phyloP scores from a whole-genome alignment of 2,888 invertebrate genomes.

The Alsophila aescularia region DNA sequence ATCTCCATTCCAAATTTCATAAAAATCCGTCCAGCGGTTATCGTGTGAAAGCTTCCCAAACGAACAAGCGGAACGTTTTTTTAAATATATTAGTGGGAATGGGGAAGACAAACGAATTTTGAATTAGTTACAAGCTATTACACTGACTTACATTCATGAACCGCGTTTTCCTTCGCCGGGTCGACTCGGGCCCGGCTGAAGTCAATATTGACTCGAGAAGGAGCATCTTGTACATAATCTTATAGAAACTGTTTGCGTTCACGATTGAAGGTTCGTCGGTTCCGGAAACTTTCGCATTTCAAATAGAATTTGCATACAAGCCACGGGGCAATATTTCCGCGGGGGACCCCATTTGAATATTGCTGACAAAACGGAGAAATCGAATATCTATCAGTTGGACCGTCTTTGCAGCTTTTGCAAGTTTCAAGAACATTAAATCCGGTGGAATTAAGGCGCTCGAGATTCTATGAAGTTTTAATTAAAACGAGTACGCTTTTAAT shows the following conservation, averaged over 20 bases:
- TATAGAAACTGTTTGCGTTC: slow-evolving; percentile 79
- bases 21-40: too few species aligned
- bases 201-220: slow-evolving; percentile 74
- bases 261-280: slow-evolving; percentile 73
- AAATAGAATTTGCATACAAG: slow-evolving; percentile 79
- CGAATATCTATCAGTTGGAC: slow-evolving; percentile 50
- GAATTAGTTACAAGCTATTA: neutral
- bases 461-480: slow-evolving; percentile 12
- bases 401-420: slow-evolving; percentile 28
- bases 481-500: too few species aligned
- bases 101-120: too few species aligned
- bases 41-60: too few species aligned
- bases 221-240: slow-evolving; percentile 78
- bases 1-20: too few species aligned
- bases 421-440: slow-evolving; percentile 11
- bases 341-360: slow-evolving; percentile 71
- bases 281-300: slow-evolving; percentile 75
- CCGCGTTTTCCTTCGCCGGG: slow-evolving; percentile 21
- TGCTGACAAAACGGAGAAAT: slow-evolving; percentile 67
- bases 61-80: too few species aligned
- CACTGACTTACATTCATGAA: slow-evolving; percentile 10
- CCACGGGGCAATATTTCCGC: slow-evolving; percentile 77
- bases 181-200: slow-evolving; percentile 49
- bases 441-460: slow-evolving; percentile 6
- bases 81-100: too few species aligned